phyloP scores from a whole-genome alignment of 2,113 vertebrate genomes.

The Microcebus ravelobensis region DNA sequence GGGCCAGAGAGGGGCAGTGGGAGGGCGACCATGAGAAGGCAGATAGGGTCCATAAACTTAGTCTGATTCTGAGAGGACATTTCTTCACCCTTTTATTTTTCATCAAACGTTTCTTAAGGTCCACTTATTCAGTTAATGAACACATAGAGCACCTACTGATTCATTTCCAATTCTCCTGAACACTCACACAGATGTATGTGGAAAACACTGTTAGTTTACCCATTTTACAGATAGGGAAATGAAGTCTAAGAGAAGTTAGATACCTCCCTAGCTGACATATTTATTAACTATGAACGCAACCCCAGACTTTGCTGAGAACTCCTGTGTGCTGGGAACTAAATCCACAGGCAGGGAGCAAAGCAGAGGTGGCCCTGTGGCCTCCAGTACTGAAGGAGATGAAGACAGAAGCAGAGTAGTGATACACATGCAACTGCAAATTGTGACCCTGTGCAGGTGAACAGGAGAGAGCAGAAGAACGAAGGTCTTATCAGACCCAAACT shows the following conservation, averaged over 20 bases:
- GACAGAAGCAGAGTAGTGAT: background rate
- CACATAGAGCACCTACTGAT: background rate
- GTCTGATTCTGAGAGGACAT: background rate
- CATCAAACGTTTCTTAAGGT: background rate
- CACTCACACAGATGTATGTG: background rate
- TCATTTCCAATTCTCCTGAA: background rate
- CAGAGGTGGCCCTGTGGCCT: too few species aligned
- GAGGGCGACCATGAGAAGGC: too few species aligned
- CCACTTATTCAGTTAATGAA: background rate
- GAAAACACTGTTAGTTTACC: background rate
- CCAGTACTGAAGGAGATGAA: background rate
- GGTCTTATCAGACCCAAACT: background rate
- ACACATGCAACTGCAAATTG: fast-evolving
- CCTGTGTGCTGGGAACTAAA: fast-evolving
- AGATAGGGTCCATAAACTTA: background rate
- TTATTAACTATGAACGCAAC: too few species aligned
- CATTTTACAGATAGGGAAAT: background rate
- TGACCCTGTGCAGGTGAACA: too few species aligned
- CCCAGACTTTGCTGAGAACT: background rate
- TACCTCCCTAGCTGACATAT: too few species aligned
- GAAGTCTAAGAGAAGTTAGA: background rate
- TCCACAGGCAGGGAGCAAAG: background rate
- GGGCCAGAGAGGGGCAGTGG: background rate
- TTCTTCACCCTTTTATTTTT: background rate
- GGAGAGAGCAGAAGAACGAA: background rate